Base-by-base conservation (phyloP, 2,113 vertebrate genomes). In the Tonatia bakeri region DNA sequence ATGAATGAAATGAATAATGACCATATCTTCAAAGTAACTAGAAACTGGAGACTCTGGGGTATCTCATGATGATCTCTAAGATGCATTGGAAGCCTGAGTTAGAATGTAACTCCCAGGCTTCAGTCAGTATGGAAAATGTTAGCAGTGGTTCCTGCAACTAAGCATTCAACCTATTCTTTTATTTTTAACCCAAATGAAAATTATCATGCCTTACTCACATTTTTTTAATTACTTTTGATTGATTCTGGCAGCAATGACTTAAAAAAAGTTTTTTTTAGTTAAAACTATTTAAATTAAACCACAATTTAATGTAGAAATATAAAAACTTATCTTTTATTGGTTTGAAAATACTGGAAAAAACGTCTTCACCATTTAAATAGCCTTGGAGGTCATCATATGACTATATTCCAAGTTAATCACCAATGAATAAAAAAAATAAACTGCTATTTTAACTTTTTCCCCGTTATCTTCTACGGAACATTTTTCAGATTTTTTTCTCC, bases 401-500 rank as follows among this genome's bases (percentile, higher is more conserved):
- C 80, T 90, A 31, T 43, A 87, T 85, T 76, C 43, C 64, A 70
- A 69, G 36, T 97, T 95, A 76, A 96, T 76, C 75, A 80, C 0
- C 6, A 83, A 15, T 88, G 38, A 94, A 95, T 91, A 92, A 70
- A 97, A 89, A 64, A 97, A 85, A 64, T 70, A n/a, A 96, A 59
- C 43, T 70, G 28, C 5, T 81, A 40, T 72, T 96, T 87, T 85
- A 59, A 67, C 40, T 76, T 77, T 26, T 3, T 3, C 40, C 6
- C 43, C 2, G 31, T 24, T 31, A 77, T 54, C 26, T 79, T 87
- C 64, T 82, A 77, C 22, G 24, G 36, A 79, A 90, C 16, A 82
- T 38, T 70, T 94, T 93, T 33, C 22, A 93, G 76, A 59, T 50
- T 22, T 54, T 75, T 28, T 0, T 9, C 59, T 0, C 16, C 47